Evolutionary conservation across 2,888 invertebrate genomes (phyloP).

Genomic region (Ceraclea dissimilis): DNA sequence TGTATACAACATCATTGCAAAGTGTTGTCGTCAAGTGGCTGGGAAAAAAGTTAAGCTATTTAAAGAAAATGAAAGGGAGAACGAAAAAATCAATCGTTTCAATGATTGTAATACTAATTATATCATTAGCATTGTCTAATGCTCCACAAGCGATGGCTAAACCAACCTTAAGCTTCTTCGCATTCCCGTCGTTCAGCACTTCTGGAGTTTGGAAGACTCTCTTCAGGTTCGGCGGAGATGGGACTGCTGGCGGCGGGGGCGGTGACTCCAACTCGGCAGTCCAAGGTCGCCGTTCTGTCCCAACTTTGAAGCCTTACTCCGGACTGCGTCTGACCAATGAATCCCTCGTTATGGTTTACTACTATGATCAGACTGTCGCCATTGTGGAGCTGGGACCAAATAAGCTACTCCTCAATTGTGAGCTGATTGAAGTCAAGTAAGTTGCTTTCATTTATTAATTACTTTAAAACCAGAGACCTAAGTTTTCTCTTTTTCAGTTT

Average conservation of each 20-base stretch:
- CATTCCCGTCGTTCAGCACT: background rate
- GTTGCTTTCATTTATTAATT: slow-evolving; percentile 32
- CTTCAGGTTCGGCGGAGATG: slow-evolving; percentile 41
- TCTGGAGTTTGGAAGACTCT: background rate
- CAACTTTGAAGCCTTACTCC: slow-evolving; percentile 52
- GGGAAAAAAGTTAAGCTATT: background rate
- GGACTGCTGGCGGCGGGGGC: slow-evolving; percentile 43
- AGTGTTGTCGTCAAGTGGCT: background rate
- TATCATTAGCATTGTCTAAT: slow-evolving; percentile 36
- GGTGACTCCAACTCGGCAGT: slow-evolving; percentile 31
- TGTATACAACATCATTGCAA: background rate
- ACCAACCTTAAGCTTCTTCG: slow-evolving; percentile 37
- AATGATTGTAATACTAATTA: slow-evolving; percentile 38
- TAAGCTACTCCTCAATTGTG: slow-evolving; percentile 66
- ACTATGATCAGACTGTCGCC: slow-evolving; percentile 76
- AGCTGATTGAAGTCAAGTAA: slow-evolving; percentile 82
- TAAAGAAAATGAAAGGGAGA: background rate
- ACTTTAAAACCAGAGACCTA: too few species aligned
- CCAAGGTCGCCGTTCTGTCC: slow-evolving; percentile 29
- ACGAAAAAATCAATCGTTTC: slow-evolving; percentile 28
- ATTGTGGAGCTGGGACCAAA: slow-evolving; percentile 69
- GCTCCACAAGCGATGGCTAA: slow-evolving; percentile 44
- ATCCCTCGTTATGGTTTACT: slow-evolving; percentile 67
- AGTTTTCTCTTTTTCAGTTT: too few species aligned
- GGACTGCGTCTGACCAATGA: slow-evolving; percentile 58